Evolutionary conservation across 2,797 vertebrate genomes (phyloP), one percentile per base, ranked within the genome.

Genomic region (Hypotaenidia philippensis): DNA sequence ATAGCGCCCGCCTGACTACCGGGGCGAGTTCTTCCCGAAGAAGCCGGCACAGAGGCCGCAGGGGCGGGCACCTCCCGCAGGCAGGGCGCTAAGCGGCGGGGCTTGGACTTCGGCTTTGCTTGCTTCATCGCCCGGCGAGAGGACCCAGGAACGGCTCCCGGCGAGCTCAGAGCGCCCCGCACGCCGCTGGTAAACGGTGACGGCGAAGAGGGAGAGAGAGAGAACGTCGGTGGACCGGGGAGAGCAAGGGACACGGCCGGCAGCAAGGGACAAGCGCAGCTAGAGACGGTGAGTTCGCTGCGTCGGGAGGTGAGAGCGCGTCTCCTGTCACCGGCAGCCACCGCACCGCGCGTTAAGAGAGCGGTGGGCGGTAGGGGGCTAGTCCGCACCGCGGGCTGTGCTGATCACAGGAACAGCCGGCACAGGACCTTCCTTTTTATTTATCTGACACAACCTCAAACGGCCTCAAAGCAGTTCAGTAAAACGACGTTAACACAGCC

Each of bases 401-500:
- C 9, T 5, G 2, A 2, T 0, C 10, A 15, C 20, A 5, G 26
- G 5, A 5, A 15, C 47, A 6, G 6, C 5, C 1, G 13, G 4
- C 63, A 11, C 9, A 7, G 31, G 45, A 19, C 18, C 18, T 9
- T 4, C 27, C 22, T 40, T 7, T 12, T 18, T 5, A 4, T 31
- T 18, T n/a, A 5, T 41, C 41, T 18, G 45, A 8, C 10, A 15
- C n/a, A 9, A 26, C n/a, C 31, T 27, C 19, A 3, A 6, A 25
- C n/a, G 27, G 40, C 14, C 29, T 66, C 31, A 5, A 4, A 72
- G n/a, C 34, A 4, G 12, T 11, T 5, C 1, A 27, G 11, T 25
- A 47, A 40, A 56, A 49, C 2, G 47, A 66, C 34, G 22, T 13
- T 13, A 23, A 34, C 5, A 1, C 41, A 10, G 32, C 15, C 11